These are phyloP conservation scores for Antrozous pallidus DNA, from an alignment of 2,797 vertebrate species.

Conservation along the genomic window DNA sequence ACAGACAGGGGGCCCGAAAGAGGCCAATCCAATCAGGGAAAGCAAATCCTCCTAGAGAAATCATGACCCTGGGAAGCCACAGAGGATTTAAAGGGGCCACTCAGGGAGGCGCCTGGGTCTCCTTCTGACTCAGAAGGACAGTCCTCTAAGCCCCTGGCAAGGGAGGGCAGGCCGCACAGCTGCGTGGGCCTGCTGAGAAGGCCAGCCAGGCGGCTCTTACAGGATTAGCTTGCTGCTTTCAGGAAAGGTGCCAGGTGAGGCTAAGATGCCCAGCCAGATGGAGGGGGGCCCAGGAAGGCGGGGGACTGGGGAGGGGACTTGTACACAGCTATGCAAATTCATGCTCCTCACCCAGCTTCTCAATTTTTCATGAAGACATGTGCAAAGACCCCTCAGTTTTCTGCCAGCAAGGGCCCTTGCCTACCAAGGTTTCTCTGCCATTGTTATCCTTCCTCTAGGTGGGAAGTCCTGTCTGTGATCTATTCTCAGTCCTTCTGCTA, in stretches of 20 bases:
- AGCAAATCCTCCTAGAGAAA: conserved; percentile 71
- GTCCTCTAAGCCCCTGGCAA: conserved; percentile 65
- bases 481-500: neutral
- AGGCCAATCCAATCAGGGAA: conserved; percentile 76
- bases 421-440: neutral
- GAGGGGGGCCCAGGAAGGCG: neutral
- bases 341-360: neutral
- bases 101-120: conserved; percentile 26
- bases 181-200: conserved; percentile 29
- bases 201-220: conserved; percentile 62
- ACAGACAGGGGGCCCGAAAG: conserved; percentile 15
- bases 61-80: conserved; percentile 57
- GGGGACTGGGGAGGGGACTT: neutral
- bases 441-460: neutral
- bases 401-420: neutral
- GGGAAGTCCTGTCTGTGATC: neutral
- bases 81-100: conserved; percentile 70
- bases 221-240: conserved; percentile 67
- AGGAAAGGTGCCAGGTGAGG: conserved; percentile 66
- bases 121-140: conserved; percentile 56
- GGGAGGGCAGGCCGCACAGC: neutral
- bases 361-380: neutral
- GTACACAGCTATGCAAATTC: neutral
- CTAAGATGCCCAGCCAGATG: conserved; percentile 36
- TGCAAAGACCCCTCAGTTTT: neutral